phyloP scores from a whole-genome alignment of 2,888 invertebrate genomes.

The Rotaria socialis region DNA sequence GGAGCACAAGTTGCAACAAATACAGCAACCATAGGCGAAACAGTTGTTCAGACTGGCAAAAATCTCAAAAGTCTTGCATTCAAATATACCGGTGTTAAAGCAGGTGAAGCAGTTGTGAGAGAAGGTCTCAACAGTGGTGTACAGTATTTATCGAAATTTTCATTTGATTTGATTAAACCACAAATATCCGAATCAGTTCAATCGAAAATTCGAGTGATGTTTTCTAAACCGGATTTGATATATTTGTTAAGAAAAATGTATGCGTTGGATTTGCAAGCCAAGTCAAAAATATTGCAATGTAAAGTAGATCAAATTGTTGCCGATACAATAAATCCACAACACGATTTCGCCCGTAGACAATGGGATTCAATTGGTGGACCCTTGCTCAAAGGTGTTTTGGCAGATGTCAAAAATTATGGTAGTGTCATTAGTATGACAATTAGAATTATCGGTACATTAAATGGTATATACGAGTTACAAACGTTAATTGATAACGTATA shows the following conservation, averaged over 20 bases:
- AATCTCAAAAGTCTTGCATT: conserved; percentile 38
- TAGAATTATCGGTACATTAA: conserved; percentile 36
- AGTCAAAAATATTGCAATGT: conserved; percentile 28
- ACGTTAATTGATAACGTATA: conserved; percentile 3
- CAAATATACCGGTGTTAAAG: conserved; percentile 36
- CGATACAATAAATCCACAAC: conserved; percentile 32
- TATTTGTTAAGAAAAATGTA: conserved; percentile 36
- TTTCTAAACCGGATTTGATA: neutral
- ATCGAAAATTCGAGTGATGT: neutral
- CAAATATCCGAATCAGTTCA: conserved; percentile 36
- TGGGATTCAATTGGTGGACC: conserved; percentile 38
- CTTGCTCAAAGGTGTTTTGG: conserved; percentile 38
- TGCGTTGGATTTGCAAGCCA: neutral
- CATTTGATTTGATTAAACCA: conserved; percentile 36
- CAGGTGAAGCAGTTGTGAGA: conserved; percentile 36
- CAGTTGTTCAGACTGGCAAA: neutral
- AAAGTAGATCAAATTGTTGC: conserved; percentile 37
- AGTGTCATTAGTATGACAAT: conserved; percentile 34
- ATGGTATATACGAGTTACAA: neutral
- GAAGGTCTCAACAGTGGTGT: conserved; percentile 41
- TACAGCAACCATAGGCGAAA: neutral
- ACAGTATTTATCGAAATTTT: conserved; percentile 3
- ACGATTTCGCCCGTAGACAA: neutral
- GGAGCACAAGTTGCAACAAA: neutral
- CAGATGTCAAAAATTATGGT: conserved; percentile 14